Evolutionary conservation across 2,113 vertebrate genomes (phyloP), one percentile per base, ranked within the genome.

Genomic region (Epinephelus lanceolatus): DNA sequence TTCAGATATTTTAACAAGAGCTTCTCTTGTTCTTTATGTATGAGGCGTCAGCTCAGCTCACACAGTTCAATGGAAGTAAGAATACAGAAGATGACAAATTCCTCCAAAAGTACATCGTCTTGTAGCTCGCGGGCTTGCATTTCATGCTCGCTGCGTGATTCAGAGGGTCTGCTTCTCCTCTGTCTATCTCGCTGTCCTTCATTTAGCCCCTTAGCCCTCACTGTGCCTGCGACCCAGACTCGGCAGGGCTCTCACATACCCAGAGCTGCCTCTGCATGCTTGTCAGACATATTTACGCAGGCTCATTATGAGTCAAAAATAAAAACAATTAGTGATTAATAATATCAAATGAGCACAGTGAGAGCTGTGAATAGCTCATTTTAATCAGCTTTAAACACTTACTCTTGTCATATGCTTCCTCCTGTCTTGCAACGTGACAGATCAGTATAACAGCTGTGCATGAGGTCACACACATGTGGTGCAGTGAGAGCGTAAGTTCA

Each of bases 91-190:
- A 81, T 56, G 89, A 90, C 91, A 87, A 69, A 65, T 60, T 73
- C 68, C 40, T 62, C 73, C 70, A 65, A 81, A 85, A 76, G 60
- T 60, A 71, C 60, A 45, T 63, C 2, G 19, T 70, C 78, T 75
- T 75, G 55, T 79, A 42, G 73, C 89, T 80, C 2, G 71, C 25
- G 47, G 88, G 87, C 77, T 79, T 62, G 30, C 45, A 57, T 79
- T 81, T 81, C 55, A 71, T 72, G 85, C 52, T 86, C 37, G 12
- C 23, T 78, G 85, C 51, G 27, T 85, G 78, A 91, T 73, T 91
- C 84, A 60, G 40, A 69, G 51, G 56, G 30, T 86, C 75, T 73
- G n/a, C 40, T 80, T 76, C 66, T 53, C 70, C 23, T 63, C 74
- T 18, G 60, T 76, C 77, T 57, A 52, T 65, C 70, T 85, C 52